Conservation (phyloP, 1,140 invertebrate genomes). For the Hylaeus anthracinus region DNA sequence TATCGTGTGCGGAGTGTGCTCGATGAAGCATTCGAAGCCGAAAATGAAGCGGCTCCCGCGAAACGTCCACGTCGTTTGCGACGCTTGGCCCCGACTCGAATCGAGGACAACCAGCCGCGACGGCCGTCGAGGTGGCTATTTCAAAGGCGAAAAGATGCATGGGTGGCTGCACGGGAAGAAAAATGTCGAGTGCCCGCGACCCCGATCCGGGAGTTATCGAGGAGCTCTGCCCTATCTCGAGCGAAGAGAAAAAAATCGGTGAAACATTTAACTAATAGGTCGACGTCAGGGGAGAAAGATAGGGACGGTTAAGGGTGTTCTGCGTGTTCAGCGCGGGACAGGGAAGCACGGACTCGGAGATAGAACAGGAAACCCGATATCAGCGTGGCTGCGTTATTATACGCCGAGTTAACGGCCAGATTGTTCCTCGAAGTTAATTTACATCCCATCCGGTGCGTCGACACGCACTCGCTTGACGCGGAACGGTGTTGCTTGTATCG, state of each 20-base stretch:
- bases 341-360: conserved; percentile 24
- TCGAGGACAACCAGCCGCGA: not conserved
- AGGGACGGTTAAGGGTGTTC: conserved; percentile 24
- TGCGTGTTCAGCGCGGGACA: not conserved
- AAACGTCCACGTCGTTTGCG: no score
- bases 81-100: not conserved
- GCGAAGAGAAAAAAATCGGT: conserved; percentile 30
- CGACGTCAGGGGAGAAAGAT: conserved; percentile 32
- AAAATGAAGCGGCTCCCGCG: not conserved
- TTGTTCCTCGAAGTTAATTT: conserved; percentile 70
- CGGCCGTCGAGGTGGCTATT: not conserved
- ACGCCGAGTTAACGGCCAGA: conserved; percentile 64
- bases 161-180: conserved; percentile 1
- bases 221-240: conserved; percentile 31
- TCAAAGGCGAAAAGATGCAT: conserved; percentile 22
- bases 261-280: conserved; percentile 31
- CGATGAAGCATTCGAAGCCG: no score
- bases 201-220: conserved; percentile 39
- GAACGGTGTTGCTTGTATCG: not conserved
- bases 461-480: not conserved
- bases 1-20: no score
- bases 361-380: conserved; percentile 49
- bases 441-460: conserved; percentile 42
- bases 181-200: conserved; percentile 18
- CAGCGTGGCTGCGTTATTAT: conserved; percentile 61